Evolutionary conservation across 2,113 vertebrate genomes (phyloP).

Genomic region (Agelaius tricolor): DNA sequence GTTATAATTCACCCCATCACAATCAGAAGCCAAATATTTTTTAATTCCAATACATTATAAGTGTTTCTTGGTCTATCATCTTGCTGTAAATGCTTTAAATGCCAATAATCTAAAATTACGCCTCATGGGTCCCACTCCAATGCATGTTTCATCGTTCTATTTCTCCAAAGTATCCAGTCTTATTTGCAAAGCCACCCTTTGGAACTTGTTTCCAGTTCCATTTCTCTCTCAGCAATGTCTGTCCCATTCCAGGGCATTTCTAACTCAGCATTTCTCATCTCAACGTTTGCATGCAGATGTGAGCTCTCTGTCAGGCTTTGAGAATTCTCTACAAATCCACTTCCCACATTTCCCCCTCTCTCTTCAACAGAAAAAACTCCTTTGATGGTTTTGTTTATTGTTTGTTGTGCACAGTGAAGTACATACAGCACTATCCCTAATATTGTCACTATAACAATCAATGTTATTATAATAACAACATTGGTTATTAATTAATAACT

Average conservation of each 20-base stretch:
- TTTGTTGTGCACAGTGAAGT: not conserved
- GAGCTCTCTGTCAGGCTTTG: not conserved
- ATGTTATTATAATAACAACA: not conserved
- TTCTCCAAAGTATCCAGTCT: not conserved
- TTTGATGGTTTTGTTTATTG: not conserved
- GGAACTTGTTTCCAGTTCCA: not conserved
- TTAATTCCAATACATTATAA: not conserved
- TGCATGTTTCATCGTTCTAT: not conserved
- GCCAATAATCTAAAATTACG: not conserved
- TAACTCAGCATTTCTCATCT: not conserved
- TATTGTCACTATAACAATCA: not conserved
- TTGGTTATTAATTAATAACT: no score
- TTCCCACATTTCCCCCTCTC: not conserved
- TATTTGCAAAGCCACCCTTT: not conserved
- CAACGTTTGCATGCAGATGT: not conserved
- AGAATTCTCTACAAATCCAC: not conserved
- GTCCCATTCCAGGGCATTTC: not conserved
- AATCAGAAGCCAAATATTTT: not conserved
- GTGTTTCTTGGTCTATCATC: not conserved
- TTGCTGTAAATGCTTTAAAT: not conserved
- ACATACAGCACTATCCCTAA: not conserved
- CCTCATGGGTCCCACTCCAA: fast-evolving
- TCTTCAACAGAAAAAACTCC: fast-evolving
- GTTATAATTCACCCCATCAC: not conserved
- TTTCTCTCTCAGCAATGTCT: not conserved